Percentiles rank a stretch among this genome's conserved stretches.
Conservation (phyloP, 1,140 invertebrate genomes). For the Trypoxylus dichotomus region DNA sequence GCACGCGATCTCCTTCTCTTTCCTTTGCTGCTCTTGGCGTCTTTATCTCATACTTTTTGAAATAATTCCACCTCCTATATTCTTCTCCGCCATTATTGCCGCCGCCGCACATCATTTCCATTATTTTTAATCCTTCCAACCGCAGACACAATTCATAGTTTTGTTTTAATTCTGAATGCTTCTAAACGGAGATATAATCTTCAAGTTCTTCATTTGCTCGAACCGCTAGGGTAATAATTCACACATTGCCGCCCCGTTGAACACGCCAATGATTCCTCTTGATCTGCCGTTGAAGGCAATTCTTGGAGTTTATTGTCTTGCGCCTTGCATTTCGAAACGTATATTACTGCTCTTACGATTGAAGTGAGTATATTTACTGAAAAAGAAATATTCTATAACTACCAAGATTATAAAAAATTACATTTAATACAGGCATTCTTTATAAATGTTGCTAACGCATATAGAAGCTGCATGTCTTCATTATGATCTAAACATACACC, state of each 20-base stretch:
- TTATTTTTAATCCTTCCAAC: neutral
- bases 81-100: neutral
- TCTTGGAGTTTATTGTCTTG: neutral
- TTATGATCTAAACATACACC: no score
- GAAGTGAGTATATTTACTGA: no score
- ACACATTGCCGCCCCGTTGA: neutral
- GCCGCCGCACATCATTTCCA: neutral
- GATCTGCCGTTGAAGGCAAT: neutral
- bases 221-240: neutral
- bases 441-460: no score
- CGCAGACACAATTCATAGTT: neutral
- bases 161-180: neutral
- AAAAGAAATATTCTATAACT: no score
- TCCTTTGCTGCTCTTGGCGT: neutral
- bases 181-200: neutral
- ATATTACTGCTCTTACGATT: neutral
- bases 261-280: neutral
- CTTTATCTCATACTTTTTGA: neutral
- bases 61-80: slow-evolving; percentile 5
- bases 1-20: slow-evolving; percentile 22
- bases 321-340: neutral
- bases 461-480: no score
- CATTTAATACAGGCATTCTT: no score
- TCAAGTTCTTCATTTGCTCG: neutral
- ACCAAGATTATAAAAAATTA: no score